Percentiles rank a stretch among this genome's conserved stretches.
Conservation (phyloP, 2,113 vertebrate species). For the Pithys albifrons region DNA sequence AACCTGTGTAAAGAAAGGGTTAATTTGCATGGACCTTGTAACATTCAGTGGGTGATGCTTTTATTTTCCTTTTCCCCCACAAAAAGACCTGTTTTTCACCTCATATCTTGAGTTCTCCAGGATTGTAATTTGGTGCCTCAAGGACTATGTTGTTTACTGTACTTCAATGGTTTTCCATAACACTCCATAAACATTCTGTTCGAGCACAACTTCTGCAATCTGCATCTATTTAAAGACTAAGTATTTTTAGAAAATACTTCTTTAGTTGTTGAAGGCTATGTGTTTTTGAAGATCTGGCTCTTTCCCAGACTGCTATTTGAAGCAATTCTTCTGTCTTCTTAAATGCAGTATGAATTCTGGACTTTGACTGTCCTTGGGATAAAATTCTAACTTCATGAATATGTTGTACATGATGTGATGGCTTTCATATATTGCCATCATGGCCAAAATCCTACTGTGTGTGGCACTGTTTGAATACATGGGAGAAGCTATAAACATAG, state of each 20-base stretch:
- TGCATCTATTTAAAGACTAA: not conserved
- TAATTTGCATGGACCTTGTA: not conserved
- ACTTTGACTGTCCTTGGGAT: not conserved
- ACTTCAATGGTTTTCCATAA: not conserved
- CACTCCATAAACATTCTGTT: not conserved
- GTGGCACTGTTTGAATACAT: not conserved
- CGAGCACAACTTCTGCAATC: not conserved
- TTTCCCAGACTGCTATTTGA: not conserved
- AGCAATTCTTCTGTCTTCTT: not conserved
- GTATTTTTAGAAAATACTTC: not conserved
- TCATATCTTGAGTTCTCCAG: not conserved
- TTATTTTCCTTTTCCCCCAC: not conserved
- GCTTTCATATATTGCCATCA: not conserved
- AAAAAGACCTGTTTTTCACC: not conserved
- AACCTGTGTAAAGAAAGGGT: not conserved
- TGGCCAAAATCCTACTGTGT: not conserved
- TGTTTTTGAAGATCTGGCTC: not conserved
- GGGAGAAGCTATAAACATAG: not conserved
- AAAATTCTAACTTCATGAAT: not conserved
- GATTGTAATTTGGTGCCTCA: not conserved
- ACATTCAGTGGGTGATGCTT: not conserved
- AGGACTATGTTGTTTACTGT: not conserved
- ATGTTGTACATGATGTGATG: not conserved
- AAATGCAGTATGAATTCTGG: not conserved
- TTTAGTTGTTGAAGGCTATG: not conserved